phyloP scores from a whole-genome alignment of 2,113 vertebrate genomes.

The Tiliqua scincoides region DNA sequence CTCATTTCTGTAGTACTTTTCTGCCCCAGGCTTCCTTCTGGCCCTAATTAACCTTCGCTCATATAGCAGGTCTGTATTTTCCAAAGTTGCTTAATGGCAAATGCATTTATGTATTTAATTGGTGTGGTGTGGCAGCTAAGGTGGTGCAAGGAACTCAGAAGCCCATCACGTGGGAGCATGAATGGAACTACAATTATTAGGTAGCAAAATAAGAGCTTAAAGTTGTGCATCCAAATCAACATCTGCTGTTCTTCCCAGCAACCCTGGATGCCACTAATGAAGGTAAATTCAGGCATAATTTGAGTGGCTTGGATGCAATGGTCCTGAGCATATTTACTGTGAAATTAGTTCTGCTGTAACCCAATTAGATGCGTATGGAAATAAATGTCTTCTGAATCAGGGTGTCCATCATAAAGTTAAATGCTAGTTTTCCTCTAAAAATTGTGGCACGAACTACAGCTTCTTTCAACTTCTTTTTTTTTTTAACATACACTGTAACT shows the following conservation, averaged over 20 bases:
- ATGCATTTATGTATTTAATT: neutral
- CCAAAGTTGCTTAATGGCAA: slow-evolving; percentile 43
- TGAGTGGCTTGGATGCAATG: neutral
- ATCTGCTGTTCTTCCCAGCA: neutral
- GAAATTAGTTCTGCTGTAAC: neutral
- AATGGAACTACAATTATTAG: slow-evolving; percentile 13
- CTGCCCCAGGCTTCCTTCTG: slow-evolving; percentile 54
- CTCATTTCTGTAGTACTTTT: slow-evolving; percentile 31
- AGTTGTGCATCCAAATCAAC: neutral
- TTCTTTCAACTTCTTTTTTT: neutral
- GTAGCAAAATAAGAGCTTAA: slow-evolving; percentile 12
- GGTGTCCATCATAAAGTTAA: neutral
- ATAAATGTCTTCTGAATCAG: neutral
- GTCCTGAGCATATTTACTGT: neutral
- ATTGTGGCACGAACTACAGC: neutral
- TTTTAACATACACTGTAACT: neutral
- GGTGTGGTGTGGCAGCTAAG: neutral
- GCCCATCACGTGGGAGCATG: neutral
- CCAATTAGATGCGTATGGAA: neutral
- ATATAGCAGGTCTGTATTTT: slow-evolving; percentile 13
- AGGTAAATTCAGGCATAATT: neutral
- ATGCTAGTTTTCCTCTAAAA: neutral
- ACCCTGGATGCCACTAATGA: neutral
- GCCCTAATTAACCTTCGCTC: slow-evolving; percentile 58
- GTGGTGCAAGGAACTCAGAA: neutral